Base-by-base conservation (phyloP, 2,888 invertebrate species). In the Sepiola atlantica region DNA sequence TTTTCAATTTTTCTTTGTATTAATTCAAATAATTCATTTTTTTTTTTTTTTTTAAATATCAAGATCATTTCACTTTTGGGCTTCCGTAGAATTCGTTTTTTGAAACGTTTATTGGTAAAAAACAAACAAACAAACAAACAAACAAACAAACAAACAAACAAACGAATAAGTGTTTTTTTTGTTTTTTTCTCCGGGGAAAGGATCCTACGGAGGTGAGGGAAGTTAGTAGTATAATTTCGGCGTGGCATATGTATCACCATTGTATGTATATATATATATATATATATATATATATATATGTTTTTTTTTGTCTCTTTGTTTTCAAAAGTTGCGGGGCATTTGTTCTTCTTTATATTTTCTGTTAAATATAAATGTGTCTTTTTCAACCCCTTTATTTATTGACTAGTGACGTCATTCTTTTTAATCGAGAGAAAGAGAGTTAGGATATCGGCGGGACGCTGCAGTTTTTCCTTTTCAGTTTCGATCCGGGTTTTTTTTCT, bases 171-270 rank as follows among this genome's bases (percentile, higher is more conserved):
- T 45, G 2, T 45, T 45, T 45, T 45, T 45, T 45, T 77, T 12
- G 1, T 77, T 45, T 45, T 77, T 12, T 16, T 77, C 32, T 3
- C 77, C 14, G 16, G 77, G 32, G 77, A 18, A 77, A 32, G 32
- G 77, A 77, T n/a, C 77, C n/a, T 77, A 77, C n/a, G 77, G 77
- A 77, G 77, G 77, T n/a, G 32, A n/a, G 77, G 77, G 77, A 77
- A 77, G 77, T 77, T 18, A 16, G n/a, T 28, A 14, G n/a, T 77
- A n/a, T 77, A 18, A 16, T 77, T 77, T 77, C 32, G 77, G 77
- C 77, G 77, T 32, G 77, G 77, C n/a, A 77, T 77, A 32, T 32
- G 32, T n/a, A 32, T 77, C 16, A 77, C n/a, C n/a, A 32, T 32
- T 61, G 28, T 61, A 57, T 57, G 20, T 57, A 57, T 57, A 57